These are phyloP conservation scores for Peucedramus taeniatus DNA, from an alignment of 2,113 vertebrate genomes.

Conservation along the genomic window DNA sequence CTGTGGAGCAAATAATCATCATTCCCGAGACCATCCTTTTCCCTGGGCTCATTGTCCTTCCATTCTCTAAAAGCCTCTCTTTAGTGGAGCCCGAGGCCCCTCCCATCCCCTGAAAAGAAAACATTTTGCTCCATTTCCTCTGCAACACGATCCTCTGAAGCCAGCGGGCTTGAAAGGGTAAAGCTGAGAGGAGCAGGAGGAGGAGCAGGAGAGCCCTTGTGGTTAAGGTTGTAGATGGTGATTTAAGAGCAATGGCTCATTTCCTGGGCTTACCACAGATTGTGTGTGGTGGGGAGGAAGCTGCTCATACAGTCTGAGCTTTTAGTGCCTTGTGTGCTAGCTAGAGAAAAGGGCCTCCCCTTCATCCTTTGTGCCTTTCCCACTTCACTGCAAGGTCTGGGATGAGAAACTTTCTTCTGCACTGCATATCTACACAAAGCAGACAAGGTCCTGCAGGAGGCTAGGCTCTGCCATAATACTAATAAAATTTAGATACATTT, in stretches of 20 bases:
- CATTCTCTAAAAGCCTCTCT: not conserved
- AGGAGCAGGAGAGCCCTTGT: not conserved
- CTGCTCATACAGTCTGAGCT: not conserved
- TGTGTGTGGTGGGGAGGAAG: not conserved
- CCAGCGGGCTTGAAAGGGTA: not conserved
- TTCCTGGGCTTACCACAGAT: not conserved
- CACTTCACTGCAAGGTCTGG: not conserved
- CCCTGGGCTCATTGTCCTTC: not conserved
- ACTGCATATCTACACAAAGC: accelerated
- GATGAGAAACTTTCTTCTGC: not conserved
- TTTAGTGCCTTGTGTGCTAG: not conserved
- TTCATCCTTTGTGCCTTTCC: not conserved
- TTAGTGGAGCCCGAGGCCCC: not conserved
- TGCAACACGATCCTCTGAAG: not conserved
- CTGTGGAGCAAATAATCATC: not conserved
- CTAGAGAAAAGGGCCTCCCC: not conserved
- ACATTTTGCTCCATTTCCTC: not conserved
- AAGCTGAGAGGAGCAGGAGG: not conserved
- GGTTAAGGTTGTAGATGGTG: not conserved
- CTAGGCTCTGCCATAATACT: not conserved
- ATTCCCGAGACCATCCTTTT: not conserved
- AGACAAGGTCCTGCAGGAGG: not conserved
- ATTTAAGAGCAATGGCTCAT: not conserved
- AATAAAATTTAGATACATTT: not conserved
- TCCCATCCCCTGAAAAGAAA: not conserved